Evolutionary conservation across 2,797 vertebrate genomes (phyloP).

Genomic region (Rhinoraja longicauda): DNA sequence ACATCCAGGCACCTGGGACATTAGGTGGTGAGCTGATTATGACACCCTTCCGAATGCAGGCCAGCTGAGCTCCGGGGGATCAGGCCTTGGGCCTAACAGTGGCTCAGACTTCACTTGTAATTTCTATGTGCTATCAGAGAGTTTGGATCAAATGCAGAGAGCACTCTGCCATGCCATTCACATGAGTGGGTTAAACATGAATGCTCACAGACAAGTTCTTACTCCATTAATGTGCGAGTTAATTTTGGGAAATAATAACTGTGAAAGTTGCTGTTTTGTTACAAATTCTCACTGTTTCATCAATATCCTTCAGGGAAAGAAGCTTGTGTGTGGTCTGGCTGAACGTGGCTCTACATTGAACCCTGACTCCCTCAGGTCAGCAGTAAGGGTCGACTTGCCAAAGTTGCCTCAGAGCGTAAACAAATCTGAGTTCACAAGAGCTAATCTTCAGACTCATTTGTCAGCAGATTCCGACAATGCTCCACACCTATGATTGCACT

Average conservation of each 20-base stretch:
- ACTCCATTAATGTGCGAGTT: neutral
- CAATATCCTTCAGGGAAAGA: neutral
- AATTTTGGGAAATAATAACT: neutral
- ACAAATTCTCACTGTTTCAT: neutral
- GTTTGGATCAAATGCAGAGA: neutral
- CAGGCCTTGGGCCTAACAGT: too few relatives aligned
- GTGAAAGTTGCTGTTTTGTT: neutral
- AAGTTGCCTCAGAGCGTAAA: neutral
- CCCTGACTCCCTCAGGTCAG: neutral
- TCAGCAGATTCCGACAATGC: neutral
- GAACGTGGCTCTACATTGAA: neutral
- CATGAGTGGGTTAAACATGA: neutral
- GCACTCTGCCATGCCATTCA: neutral
- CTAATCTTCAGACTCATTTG: neutral
- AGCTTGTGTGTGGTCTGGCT: neutral
- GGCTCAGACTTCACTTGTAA: too few relatives aligned
- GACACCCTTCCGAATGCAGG: too few relatives aligned
- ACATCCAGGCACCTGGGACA: too few relatives aligned
- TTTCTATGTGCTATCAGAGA: neutral
- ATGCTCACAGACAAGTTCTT: neutral
- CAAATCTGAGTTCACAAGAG: neutral
- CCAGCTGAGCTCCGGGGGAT: too few relatives aligned
- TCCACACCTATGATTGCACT: neutral
- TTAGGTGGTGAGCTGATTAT: too few relatives aligned
- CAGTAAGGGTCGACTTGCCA: neutral